phyloP scores from a whole-genome alignment of 2,797 vertebrate genomes.

The Anas flavirostris region DNA sequence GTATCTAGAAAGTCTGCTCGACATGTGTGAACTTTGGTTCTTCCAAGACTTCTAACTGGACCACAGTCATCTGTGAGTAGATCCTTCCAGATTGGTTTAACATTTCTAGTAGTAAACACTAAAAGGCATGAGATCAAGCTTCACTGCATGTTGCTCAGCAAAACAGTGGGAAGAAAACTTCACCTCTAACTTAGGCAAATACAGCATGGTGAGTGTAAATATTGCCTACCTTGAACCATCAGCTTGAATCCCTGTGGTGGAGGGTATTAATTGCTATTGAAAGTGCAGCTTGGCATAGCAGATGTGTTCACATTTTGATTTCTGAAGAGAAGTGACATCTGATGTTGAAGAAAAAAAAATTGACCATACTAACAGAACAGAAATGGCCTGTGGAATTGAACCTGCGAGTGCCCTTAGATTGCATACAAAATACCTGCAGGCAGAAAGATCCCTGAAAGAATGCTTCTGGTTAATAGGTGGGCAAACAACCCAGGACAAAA shows the following conservation, averaged over 20 bases:
- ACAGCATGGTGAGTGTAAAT: neutral
- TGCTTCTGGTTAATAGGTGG: neutral
- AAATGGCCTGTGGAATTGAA: neutral
- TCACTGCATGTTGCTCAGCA: neutral
- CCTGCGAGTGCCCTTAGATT: neutral
- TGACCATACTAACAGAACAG: neutral
- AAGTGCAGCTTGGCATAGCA: neutral
- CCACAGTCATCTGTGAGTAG: neutral
- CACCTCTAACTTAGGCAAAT: neutral
- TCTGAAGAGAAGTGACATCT: neutral
- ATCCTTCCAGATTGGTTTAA: neutral
- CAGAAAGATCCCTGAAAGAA: neutral
- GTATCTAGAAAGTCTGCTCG: neutral
- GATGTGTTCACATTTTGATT: neutral
- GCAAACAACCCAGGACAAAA: neutral
- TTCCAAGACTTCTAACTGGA: neutral
- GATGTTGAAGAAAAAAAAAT: neutral
- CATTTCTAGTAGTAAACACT: rapidly evolving
- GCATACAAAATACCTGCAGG: neutral
- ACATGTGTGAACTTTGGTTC: rapidly evolving
- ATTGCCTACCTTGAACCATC: neutral
- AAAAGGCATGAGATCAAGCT: neutral
- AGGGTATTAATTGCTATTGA: neutral
- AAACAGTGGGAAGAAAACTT: neutral
- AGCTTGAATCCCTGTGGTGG: neutral